Evolutionary conservation across 2,797 vertebrate genomes (phyloP), one percentile per base, ranked within the genome.

Genomic region (Gobio occitaniae): DNA sequence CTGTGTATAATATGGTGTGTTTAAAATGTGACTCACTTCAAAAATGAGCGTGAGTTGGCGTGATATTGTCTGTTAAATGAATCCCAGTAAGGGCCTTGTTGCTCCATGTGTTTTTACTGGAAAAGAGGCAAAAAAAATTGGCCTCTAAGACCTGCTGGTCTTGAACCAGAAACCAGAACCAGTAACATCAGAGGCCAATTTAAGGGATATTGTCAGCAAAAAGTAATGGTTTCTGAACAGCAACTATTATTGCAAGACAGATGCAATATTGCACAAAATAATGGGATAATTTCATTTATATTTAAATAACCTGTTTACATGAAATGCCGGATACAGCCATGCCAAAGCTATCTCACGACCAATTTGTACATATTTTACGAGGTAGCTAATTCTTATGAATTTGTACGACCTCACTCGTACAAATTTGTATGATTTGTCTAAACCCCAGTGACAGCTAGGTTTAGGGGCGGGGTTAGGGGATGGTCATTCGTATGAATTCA

Each of bases 1-100:
- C 2, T 2, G 32, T 65, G 56, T 78, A 69, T 74, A 77, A 75
- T 66, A 82, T 44, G 41, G n/a, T 82, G 61, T n/a, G 70, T 66
- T 54, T 83, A 44, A 78, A 71, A 32, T 48, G 25, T 25, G 29
- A 12, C 81, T 83, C 41, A 48, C 29, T 66, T 70, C 0, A 44
- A 75, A 50, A 38, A 56, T 15, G 32, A 82, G n/a, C 63, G 41
- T 15, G 47, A 38, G 10, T 63, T 76, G 32, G 21, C 2, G 10
- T 65, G 38, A 63, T 78, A 47, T 47, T 78, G 54, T 59, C 32
- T 29, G 15, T 36, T 78, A n/a, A 61, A 75, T 0, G 1, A 54
- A 78, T 78, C 4, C 54, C 13, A 78, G 74, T 56, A 15, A 41
- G 11, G 32, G 32, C 19, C 32, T 19, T 54, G 75, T 44, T 59